Conservation (phyloP, 2,888 invertebrate species). For the Aquatica leii region DNA sequence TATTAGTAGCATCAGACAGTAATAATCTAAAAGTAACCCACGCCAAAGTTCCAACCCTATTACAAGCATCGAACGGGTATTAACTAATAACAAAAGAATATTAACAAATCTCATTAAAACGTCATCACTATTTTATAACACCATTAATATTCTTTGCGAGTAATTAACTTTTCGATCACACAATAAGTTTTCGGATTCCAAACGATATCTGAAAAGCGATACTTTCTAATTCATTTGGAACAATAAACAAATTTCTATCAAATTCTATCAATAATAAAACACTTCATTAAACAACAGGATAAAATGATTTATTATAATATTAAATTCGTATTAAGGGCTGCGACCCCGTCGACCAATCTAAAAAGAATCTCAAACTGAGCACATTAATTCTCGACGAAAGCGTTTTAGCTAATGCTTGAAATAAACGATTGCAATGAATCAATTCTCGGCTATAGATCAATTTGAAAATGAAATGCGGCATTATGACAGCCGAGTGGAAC, state of each 20-base stretch:
- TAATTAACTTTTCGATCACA: conserved; percentile 4
- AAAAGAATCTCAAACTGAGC: conserved; percentile 28
- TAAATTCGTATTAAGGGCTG: conserved; percentile 29
- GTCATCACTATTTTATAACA: conserved; percentile 31
- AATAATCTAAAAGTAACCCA: conserved; percentile 39
- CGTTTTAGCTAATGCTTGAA: conserved; percentile 46
- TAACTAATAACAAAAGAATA: conserved; percentile 39
- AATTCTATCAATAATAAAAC: conserved; percentile 8
- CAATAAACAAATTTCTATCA: neutral
- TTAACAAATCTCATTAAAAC: conserved; percentile 37
- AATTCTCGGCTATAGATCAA: conserved; percentile 45
- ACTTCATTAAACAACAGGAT: neutral
- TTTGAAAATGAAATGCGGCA: conserved; percentile 40
- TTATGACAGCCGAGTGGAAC: conserved; percentile 40
- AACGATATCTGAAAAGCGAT: neutral
- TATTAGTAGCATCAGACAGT: conserved; percentile 34
- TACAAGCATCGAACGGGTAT: conserved; percentile 38
- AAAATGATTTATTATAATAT: conserved; percentile 30
- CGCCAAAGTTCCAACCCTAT: conserved; percentile 39
- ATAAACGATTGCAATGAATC: conserved; percentile 47
- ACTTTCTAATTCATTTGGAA: neutral
- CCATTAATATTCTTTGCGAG: neutral
- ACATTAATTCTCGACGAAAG: conserved; percentile 42
- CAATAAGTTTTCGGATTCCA: neutral
- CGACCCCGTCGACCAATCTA: conserved; percentile 17